phyloP scores from a whole-genome alignment of 2,888 invertebrate species.

The Rhimphoctona megacephalus region DNA sequence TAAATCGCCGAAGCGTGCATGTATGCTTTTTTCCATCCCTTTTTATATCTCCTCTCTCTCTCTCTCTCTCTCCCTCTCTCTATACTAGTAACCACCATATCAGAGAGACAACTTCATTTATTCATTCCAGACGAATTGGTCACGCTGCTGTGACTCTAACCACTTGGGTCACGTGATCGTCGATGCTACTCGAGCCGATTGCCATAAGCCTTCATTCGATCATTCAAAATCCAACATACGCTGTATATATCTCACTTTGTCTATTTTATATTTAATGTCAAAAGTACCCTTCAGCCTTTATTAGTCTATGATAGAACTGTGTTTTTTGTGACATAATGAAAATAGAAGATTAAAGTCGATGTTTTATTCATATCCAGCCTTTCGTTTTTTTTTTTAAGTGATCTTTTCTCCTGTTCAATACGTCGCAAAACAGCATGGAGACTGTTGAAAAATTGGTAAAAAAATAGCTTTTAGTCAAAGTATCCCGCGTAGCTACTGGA shows the following conservation, averaged over 20 bases:
- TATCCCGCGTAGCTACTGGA: not conserved
- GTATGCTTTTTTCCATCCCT: conserved; percentile 11
- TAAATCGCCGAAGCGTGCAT: conserved; percentile 69
- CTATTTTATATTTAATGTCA: not conserved
- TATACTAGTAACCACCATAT: conserved; percentile 53
- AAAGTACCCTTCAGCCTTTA: not conserved
- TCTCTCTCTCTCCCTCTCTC: conserved; percentile 11
- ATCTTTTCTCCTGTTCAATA: not conserved
- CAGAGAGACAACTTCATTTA: conserved; percentile 76
- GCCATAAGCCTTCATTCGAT: conserved; percentile 26
- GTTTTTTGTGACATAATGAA: not conserved
- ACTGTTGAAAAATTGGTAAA: conserved; percentile 9
- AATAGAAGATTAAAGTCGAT: not conserved
- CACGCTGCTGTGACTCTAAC: conserved; percentile 75
- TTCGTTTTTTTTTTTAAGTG: not conserved
- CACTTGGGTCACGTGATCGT: conserved; percentile 69
- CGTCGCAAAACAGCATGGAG: not conserved
- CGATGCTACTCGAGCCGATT: conserved; percentile 71
- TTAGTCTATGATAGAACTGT: not conserved
- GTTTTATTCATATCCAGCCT: not conserved
- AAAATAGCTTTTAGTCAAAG: not conserved
- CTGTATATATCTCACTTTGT: not conserved
- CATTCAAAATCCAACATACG: not conserved
- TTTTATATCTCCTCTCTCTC: conserved; percentile 10
- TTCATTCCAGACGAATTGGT: conserved; percentile 78